Evolutionary conservation across 2,113 vertebrate genomes (phyloP), one percentile per base, ranked within the genome.

Genomic region (Puffinus mauretanicus): DNA sequence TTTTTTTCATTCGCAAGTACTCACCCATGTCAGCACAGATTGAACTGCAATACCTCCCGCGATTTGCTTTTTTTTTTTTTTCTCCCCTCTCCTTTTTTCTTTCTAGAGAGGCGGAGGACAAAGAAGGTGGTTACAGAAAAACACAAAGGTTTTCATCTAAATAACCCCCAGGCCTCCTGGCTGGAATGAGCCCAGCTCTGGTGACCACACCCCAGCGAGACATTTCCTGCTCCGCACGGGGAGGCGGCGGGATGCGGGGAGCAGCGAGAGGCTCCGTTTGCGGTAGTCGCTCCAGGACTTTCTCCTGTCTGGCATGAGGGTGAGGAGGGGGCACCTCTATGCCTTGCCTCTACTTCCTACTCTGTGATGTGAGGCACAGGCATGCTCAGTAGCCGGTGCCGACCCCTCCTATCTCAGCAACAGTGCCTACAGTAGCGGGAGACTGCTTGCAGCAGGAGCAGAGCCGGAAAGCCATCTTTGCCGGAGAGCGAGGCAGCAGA

Each of bases 351-450:
- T 15, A 1, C 69, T 80, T 54, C 82, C 90, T 40, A 14, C 67
- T 19, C 81, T 5, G 94, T 94, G 95, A 91, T 95, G 82, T 9
- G 94, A 67, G 87, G 91, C 75, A 21, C 96, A 95, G 95, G 83
- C 97, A 97, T 97, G 97, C 97, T 97, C 97, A 97, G 96, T 97
- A 92, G 94, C 95, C 77, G 54, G 57, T 71, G 76, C 87, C 94
- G 88, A 90, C 91, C 95, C 93, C 96, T 96, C 96, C 95, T 95
- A 40, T 58, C 82, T 58, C 96, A 26, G 77, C 86, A 84, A 27
- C 96, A 19, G 94, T 67, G 94, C 94, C 95, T 70, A 66, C 94
- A 40, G 18, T 58, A 52, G 69, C 73, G 82, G 92, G 86, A 85
- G 94, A 18, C 66, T 6, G 96, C 86, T 44, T 58, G 96, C 94